These are phyloP conservation scores for Micromys minutus DNA, from an alignment of 2,113 vertebrate species.

Conservation along the genomic window DNA sequence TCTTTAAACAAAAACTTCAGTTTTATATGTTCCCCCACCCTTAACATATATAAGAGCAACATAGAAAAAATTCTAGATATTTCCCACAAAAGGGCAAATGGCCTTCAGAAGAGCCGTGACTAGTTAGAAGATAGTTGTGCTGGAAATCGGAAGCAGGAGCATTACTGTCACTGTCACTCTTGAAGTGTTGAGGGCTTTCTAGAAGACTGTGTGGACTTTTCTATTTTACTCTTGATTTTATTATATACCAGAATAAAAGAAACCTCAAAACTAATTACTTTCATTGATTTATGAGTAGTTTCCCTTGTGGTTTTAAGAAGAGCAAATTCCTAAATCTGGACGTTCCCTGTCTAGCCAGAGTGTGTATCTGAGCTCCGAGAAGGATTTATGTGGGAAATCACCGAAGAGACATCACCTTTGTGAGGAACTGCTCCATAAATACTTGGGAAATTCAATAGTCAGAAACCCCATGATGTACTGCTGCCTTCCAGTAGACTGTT, in stretches of 20 bases:
- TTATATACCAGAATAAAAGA: constrained; percentile 28
- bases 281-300: constrained; percentile 45
- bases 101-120: neutral
- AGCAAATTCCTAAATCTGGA: neutral
- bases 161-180: neutral
- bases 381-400: neutral
- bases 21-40: neutral
- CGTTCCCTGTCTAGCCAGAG: neutral
- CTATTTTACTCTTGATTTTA: constrained; percentile 41
- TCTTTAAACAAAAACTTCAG: neutral
- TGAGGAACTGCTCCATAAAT: constrained; percentile 12
- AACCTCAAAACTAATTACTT: constrained; percentile 23
- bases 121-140: neutral
- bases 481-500: neutral
- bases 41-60: neutral
- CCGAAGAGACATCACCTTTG: neutral
- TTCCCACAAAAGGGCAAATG: neutral
- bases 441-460: neutral
- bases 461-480: neutral
- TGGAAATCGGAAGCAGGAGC: neutral
- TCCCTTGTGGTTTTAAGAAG: neutral
- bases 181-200: neutral
- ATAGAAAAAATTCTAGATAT: neutral
- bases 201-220: neutral
- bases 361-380: neutral